Evolutionary conservation across 2,113 vertebrate species (phyloP), one percentile per base, ranked within the genome.

Genomic region (Sinocyclocheilus anophthalmus): DNA sequence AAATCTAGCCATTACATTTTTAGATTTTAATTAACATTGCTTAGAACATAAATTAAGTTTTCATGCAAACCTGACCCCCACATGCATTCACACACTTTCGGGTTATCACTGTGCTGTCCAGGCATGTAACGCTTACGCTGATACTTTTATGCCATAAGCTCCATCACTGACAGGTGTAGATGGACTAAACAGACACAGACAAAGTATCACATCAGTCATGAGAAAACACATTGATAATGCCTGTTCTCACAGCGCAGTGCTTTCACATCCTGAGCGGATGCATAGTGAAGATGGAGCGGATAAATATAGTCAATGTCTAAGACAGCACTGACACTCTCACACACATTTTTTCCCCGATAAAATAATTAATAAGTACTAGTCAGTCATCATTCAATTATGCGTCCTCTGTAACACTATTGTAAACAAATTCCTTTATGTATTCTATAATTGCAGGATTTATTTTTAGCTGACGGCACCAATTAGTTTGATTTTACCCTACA

Each of bases 151-250:
- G 84, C 53, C n/a, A 86, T 82, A 72, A 69, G 14, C 76, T 85
- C 61, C 11, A 37, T 69, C 39, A 77, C 10, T 85, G 87, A 86
- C 84, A 73, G 53, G 53, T 85, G 65, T 50, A 83, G 63, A 78
- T 14, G 48, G 72, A 63, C 14, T 53, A 57, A 30, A 5, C 42
- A 57, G 67, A 7, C 57, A 81, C 59, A 59, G 50, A 45, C 37
- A 75, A 39, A n/a, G 10, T n/a, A 48, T 75, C 13, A 75, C 72
- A 48, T 12, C 2, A 2, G 9, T 48, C 45, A 76, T 8, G 18
- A 45, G 7, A 48, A 53, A 53, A 53, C 2, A 20, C 6, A 26
- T 7, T 11, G 18, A 59, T 59, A 33, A 57, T 59, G 53, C 33
- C 30, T 24, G 1, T 20, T 77, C 24, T 77, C 48, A 55, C 14